A percentile compares a stretch with the other conserved stretches of the same genome.
phyloP scores from a whole-genome alignment of 2,797 vertebrate species.

The Mallotus villosus region DNA sequence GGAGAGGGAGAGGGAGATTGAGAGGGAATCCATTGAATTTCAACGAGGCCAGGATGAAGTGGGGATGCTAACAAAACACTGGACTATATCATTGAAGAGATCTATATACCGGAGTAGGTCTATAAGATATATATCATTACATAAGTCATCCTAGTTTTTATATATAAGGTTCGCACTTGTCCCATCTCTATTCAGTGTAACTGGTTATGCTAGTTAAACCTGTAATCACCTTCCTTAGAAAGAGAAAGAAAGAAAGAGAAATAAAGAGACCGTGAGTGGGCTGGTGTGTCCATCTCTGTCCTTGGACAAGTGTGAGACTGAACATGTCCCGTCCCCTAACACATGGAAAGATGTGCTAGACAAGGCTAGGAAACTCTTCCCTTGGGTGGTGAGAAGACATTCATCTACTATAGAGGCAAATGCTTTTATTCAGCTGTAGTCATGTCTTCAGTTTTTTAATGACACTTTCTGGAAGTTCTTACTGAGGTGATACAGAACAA shows the following conservation, averaged over 20 bases:
- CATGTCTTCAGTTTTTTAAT: neutral
- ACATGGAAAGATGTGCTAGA: constrained; percentile 8
- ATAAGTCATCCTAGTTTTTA: too few relatives aligned
- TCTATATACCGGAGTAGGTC: too few relatives aligned
- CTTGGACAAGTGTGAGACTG: constrained; percentile 1
- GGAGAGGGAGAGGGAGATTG: constrained; percentile 4
- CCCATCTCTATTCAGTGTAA: constrained; percentile 3
- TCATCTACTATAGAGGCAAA: neutral
- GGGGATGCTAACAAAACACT: constrained; percentile 26
- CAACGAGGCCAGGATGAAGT: constrained; percentile 38
- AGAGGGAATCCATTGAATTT: constrained; percentile 39
- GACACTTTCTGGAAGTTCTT: neutral
- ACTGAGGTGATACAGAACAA: neutral
- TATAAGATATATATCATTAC: too few relatives aligned
- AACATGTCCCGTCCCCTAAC: neutral
- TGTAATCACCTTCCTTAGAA: constrained; percentile 12
- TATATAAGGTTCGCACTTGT: neutral
- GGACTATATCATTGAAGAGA: constrained; percentile 45
- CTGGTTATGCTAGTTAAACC: constrained; percentile 2
- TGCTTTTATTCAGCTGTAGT: neutral
- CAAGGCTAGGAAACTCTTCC: neutral
- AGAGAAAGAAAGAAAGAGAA: neutral
- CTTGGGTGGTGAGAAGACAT: neutral
- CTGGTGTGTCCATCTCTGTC: neutral
- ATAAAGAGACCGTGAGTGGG: neutral